Conservation (phyloP, 2,888 invertebrate species). For the Eupelmus urozonus region DNA sequence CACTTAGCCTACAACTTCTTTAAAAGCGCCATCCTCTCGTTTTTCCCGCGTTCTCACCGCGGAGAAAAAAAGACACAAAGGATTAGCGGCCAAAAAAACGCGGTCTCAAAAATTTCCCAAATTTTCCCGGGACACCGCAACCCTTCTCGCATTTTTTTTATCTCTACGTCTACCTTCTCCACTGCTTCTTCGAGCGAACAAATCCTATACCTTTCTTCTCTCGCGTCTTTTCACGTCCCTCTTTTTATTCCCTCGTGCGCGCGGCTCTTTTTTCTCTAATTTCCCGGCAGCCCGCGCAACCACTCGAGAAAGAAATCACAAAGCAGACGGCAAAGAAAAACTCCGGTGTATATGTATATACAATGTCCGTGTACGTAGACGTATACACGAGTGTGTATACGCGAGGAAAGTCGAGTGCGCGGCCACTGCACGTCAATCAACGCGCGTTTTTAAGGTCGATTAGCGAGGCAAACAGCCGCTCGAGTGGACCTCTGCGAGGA, state of each 20-base stretch:
- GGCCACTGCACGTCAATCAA: constrained; percentile 39
- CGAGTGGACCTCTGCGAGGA: constrained; percentile 41
- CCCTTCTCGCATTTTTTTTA: constrained; percentile 15
- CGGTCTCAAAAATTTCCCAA: constrained; percentile 34
- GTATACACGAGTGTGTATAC: background rate
- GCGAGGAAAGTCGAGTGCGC: constrained; percentile 47
- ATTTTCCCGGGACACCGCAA: background rate
- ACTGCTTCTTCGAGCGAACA: constrained; percentile 15
- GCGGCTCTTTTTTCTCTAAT: background rate
- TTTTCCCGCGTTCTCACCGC: background rate
- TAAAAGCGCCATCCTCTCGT: background rate
- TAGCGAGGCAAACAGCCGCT: constrained; percentile 61
- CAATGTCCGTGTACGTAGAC: background rate
- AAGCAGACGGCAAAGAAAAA: background rate
- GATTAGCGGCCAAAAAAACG: background rate
- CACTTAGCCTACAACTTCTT: background rate
- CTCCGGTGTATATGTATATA: background rate
- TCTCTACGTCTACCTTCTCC: background rate
- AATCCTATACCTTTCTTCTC: constrained; percentile 19
- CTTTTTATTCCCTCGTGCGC: background rate
- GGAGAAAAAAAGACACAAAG: constrained; percentile 16
- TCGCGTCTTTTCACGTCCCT: constrained; percentile 15
- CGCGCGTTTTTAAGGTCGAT: constrained; percentile 60
- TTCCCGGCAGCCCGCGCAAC: constrained; percentile 1
- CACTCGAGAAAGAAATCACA: constrained; percentile 18